phyloP scores from a whole-genome alignment of 2,797 vertebrate species.

The Halcyon smyrnensis region DNA sequence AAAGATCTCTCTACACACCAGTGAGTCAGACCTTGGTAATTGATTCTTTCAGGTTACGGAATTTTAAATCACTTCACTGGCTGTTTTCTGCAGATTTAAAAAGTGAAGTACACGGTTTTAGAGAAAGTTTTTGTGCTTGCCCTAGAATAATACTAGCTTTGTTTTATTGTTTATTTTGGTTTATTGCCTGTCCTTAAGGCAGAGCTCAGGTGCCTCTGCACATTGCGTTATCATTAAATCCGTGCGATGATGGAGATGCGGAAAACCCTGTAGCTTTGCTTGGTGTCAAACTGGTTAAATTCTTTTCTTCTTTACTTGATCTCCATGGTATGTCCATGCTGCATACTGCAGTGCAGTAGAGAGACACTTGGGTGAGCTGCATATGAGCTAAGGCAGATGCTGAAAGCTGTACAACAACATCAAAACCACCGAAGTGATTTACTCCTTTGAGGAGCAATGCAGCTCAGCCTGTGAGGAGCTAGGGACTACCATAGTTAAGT shows the following conservation, averaged over 20 bases:
- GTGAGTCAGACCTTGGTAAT: not conserved
- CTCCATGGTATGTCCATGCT: not conserved
- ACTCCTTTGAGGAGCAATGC: not conserved
- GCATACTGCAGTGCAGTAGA: slow-evolving; percentile 26
- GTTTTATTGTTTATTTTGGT: not conserved
- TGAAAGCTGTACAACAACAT: not conserved
- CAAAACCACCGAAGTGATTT: not conserved
- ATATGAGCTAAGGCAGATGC: not conserved
- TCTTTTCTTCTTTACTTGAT: not conserved
- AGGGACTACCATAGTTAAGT: not conserved
- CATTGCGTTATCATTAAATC: rapidly evolving
- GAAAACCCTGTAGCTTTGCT: not conserved
- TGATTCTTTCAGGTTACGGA: not conserved
- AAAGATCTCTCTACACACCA: not conserved
- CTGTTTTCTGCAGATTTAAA: not conserved
- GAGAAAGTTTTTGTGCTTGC: not conserved
- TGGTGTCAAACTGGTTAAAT: not conserved
- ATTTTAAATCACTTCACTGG: not conserved
- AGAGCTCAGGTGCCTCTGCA: not conserved
- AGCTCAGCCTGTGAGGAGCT: not conserved
- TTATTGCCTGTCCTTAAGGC: not conserved
- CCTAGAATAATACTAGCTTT: not conserved
- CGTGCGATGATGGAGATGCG: not conserved
- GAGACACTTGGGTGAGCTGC: not conserved
- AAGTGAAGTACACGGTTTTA: not conserved